Base-by-base conservation (phyloP, 1,140 invertebrate genomes). In the Oedothorax gibbosus region DNA sequence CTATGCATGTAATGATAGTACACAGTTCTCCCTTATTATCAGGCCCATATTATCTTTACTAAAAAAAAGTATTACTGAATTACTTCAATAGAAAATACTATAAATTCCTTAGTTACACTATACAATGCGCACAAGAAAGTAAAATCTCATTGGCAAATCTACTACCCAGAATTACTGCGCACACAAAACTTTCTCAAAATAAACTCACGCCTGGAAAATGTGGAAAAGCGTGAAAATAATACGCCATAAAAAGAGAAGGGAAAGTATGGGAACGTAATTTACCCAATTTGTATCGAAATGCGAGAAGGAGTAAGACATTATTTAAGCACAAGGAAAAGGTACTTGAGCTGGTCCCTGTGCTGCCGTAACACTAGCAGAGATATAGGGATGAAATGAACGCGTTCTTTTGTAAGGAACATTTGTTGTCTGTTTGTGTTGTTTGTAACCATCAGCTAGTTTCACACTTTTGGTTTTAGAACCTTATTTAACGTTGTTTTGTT, bases 251-350 rank as follows among this genome's bases (percentile, higher is more conserved):
- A 53, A 65, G 50, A 49, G 62, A 77, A 51, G 54, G 11, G n/a
- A 62, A 9, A 14, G 15, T 3, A 5, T 9, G 12, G 9, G 15
- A 71, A 71, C 53, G 54, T 62, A 81, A 81, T 81, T 81, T 81
- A 71, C 65, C 66, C 78, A 81, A 81, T 81, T 81, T 71, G 50
- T 80, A 49, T 51, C 64, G 65, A 68, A 69, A 56, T 51, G 60
- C 20, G 77, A 66, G 18, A 6, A 18, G 50, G 54, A 81, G 54
- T 14, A n/a, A 51, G n/a, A 60, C 78, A 71, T 81, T 81, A 81
- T 81, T 81, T 81, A 81, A 71, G 54, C 50, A 35, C 35, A 35
- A 69, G 54, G 49, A 60, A 75, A 35, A 71, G 18, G 78, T 50
- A 60, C 78, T 80, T 57, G 62, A 80, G 11, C 15, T 18, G 72